Evolutionary conservation across 2,888 invertebrate species (phyloP).

Genomic region (Portevinia maculata): DNA sequence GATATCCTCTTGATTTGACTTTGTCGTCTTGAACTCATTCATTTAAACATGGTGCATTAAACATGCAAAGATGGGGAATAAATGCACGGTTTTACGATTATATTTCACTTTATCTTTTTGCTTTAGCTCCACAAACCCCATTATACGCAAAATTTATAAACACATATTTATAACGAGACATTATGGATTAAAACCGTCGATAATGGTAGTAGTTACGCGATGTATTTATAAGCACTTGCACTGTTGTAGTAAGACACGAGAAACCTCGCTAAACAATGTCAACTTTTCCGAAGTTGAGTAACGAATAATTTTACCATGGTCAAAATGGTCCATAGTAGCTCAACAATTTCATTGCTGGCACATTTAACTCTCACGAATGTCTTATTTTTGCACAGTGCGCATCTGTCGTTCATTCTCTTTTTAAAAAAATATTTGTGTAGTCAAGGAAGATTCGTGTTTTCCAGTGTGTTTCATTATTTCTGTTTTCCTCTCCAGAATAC

Average conservation of each 20-base stretch:
- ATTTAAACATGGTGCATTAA: constrained; percentile 64
- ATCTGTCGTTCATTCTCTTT: constrained; percentile 58
- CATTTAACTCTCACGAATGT: constrained; percentile 8
- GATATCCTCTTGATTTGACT: constrained; percentile 31
- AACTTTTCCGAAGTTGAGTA: constrained; percentile 40
- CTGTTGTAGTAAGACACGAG: constrained; percentile 4
- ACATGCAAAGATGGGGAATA: constrained; percentile 49
- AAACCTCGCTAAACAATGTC: constrained; percentile 34
- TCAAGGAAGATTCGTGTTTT: constrained; percentile 55
- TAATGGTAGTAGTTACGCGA: constrained; percentile 35
- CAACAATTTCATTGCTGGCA: constrained; percentile 61
- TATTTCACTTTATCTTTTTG: constrained; percentile 23
- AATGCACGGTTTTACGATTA: constrained; percentile 36
- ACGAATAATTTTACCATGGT: constrained; percentile 55
- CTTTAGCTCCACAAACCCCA: background rate
- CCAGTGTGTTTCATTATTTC: too few species aligned
- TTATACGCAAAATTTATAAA: constrained; percentile 48
- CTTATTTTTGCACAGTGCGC: constrained; percentile 44
- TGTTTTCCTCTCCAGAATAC: too few species aligned
- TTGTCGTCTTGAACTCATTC: constrained; percentile 50
- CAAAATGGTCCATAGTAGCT: constrained; percentile 48
- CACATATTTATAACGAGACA: constrained; percentile 35
- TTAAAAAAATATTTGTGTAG: constrained; percentile 32
- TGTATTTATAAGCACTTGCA: constrained; percentile 22
- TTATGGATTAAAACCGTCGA: constrained; percentile 39